Conservation (phyloP, 2,888 invertebrate genomes). For the Digitonthophagus gazella region DNA sequence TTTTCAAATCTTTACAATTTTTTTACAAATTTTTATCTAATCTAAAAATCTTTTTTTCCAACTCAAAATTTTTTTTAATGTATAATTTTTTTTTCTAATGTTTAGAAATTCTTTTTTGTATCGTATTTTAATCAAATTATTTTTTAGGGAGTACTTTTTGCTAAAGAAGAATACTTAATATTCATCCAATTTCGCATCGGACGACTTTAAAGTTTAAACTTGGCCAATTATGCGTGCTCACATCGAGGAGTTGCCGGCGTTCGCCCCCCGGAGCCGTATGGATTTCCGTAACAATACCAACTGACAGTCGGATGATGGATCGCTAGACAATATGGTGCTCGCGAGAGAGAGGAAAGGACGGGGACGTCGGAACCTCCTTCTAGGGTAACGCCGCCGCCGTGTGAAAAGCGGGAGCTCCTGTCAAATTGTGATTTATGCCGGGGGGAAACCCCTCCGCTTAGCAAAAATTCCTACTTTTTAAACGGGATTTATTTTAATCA, state of each 20-base stretch:
- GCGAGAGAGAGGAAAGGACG: conserved; percentile 20
- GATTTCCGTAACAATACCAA: conserved; percentile 51
- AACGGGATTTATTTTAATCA: no score
- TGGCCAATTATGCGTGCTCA: conserved; percentile 51
- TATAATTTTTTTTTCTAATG: no score
- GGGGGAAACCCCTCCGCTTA: background rate
- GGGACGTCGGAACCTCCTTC: conserved; percentile 14
- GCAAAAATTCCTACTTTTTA: background rate
- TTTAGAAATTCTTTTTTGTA: no score
- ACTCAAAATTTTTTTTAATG: no score
- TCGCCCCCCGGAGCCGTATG: conserved; percentile 40
- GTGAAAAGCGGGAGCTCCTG: conserved; percentile 42
- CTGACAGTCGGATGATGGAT: conserved; percentile 52
- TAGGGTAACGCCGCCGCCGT: conserved; percentile 33
- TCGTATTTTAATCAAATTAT: no score
- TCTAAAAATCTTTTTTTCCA: no score
- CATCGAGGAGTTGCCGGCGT: conserved; percentile 38
- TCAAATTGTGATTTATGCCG: conserved; percentile 49
- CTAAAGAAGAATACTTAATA: conserved; percentile 36
- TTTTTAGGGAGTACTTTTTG: background rate
- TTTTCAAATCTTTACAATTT: background rate
- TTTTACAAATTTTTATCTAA: background rate
- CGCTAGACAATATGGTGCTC: conserved; percentile 49
- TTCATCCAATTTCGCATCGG: conserved; percentile 50
- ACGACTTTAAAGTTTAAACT: conserved; percentile 42